These are phyloP conservation scores for Heliconius charithonia DNA, from an alignment of 2,888 invertebrate genomes.

Conservation along the genomic window DNA sequence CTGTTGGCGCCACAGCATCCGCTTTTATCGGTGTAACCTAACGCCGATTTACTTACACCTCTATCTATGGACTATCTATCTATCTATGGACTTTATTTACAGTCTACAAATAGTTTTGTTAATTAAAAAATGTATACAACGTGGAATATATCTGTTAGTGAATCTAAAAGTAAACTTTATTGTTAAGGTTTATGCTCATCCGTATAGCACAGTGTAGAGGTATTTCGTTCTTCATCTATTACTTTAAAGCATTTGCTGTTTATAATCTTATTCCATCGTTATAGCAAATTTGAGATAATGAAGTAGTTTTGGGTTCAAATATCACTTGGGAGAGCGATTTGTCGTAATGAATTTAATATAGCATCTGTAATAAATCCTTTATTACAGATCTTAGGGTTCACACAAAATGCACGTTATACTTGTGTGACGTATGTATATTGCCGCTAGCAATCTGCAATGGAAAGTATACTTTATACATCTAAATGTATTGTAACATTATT, in stretches of 20 bases:
- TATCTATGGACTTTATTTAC: slow-evolving; percentile 37
- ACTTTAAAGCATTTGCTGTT: background rate
- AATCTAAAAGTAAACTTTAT: background rate
- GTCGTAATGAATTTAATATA: background rate
- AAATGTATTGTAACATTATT: too few relatives aligned
- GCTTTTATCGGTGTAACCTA: slow-evolving; percentile 47
- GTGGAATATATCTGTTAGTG: background rate
- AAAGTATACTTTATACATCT: too few relatives aligned
- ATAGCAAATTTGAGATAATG: background rate
- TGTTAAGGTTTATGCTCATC: background rate
- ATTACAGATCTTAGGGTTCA: too few relatives aligned
- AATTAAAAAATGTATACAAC: background rate
- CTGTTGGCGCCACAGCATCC: slow-evolving; percentile 59
- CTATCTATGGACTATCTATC: slow-evolving; percentile 39
- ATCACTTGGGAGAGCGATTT: background rate
- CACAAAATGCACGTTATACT: too few relatives aligned
- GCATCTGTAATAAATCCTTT: too few relatives aligned
- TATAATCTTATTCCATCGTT: background rate
- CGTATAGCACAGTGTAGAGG: background rate
- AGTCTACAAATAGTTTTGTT: slow-evolving; percentile 38
- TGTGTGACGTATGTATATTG: too few relatives aligned
- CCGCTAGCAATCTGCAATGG: background rate
- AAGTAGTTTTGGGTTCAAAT: background rate
- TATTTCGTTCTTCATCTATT: background rate
- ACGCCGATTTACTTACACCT: slow-evolving; percentile 46